Base-by-base conservation (phyloP, 2,888 invertebrate genomes). In the Cephus pulcher region DNA sequence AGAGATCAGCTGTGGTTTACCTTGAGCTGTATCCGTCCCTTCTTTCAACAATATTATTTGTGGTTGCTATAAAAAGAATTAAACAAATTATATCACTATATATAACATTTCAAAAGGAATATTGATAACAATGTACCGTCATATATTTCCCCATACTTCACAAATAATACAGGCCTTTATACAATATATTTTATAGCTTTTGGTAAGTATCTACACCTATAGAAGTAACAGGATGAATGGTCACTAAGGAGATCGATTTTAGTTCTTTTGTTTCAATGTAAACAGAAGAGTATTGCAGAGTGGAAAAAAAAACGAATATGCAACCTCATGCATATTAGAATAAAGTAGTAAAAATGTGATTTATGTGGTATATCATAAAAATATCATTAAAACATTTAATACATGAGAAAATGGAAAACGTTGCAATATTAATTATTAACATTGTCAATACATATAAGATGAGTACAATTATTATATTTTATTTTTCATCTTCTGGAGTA, bases 11-110 rank as follows among this genome's bases (percentile, higher is more conserved):
- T 99, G 99, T 0, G 97, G 96, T 90, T 97, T 98, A 81, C 99
- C 99, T 92, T 99, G 99, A 0, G 96, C 95, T 88, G 96, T 95
- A 92, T 99, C 99, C 6, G 99, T 99, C 81, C 99, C 99, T 93
- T 99, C 99, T 93, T 98, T 98, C 90, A 99, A 93, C 81, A 99
- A 94, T 88, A 99, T 95, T 87, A 99, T 99, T 94, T 99, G 99
- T 85, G 98, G 98, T 96, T 98, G 98, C 99, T 97, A 92, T 1
- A 92, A 92, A 81, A 79, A 76, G 78, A 84, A 83, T 84, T 84
- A 80, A 75, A 78, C 30, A 34, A 69, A 40, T 40, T 75, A 32
- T 1, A 69, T 77, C 12, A 78, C 56, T 40, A 30, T 30, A 34
- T 1, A 32, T n/a, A 33, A n/a, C 3, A 35, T 70, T 32, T 56